These are phyloP conservation scores for Diglossa cyanea DNA, from an alignment of 2,797 vertebrate genomes.

Conservation along the genomic window DNA sequence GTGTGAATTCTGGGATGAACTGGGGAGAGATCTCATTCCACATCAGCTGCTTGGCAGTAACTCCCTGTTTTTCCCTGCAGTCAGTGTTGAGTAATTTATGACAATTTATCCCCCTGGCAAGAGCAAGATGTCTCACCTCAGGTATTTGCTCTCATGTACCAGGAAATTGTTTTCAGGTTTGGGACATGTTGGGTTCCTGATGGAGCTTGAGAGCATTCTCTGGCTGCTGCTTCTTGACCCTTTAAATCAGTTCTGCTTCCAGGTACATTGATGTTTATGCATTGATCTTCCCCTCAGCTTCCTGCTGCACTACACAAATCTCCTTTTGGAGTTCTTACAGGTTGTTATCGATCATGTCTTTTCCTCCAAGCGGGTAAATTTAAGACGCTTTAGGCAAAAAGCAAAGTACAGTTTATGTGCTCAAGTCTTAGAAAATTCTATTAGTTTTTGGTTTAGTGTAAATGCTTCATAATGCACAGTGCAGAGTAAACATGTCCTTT, in stretches of 20 bases:
- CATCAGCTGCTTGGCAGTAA: neutral
- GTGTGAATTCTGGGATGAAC: neutral
- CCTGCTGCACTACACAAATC: neutral
- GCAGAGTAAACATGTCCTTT: neutral
- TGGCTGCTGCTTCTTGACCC: neutral
- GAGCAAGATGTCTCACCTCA: neutral
- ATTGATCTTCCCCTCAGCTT: neutral
- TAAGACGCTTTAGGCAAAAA: neutral
- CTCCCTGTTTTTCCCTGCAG: neutral
- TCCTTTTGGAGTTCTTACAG: neutral
- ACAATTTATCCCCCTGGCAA: neutral
- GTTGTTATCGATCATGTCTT: constrained; percentile 2
- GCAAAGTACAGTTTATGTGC: neutral
- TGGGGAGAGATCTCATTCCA: neutral
- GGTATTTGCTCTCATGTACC: neutral
- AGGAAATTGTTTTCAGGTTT: neutral
- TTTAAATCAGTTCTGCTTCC: constrained; percentile 11
- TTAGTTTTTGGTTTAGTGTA: neutral
- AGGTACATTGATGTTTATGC: neutral
- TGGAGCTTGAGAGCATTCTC: neutral
- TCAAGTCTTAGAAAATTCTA: neutral
- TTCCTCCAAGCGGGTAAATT: neutral
- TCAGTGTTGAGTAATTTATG: constrained; percentile 3
- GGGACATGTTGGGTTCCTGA: neutral
- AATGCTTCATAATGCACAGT: neutral